phyloP scores from a whole-genome alignment of 1,140 invertebrate genomes.

The Calliphora vicina region DNA sequence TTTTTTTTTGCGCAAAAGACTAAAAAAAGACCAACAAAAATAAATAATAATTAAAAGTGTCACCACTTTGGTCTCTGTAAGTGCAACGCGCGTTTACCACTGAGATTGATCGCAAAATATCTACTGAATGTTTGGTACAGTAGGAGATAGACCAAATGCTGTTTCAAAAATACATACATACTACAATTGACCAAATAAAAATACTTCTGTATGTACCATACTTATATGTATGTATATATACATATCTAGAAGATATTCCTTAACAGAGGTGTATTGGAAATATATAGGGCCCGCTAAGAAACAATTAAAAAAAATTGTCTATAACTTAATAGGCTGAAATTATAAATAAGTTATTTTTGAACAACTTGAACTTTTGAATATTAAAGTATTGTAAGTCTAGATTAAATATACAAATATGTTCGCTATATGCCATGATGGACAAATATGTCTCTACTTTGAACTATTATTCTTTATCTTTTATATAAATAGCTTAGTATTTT shows the following conservation, averaged over 20 bases:
- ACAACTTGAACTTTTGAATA: no score
- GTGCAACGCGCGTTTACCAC: neutral
- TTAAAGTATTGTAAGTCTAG: no score
- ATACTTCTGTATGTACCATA: no score
- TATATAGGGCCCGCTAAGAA: neutral
- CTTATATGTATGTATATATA: no score
- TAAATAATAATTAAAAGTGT: conserved; percentile 35
- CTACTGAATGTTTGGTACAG: conserved; percentile 22
- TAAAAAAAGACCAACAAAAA: neutral
- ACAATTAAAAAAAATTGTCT: no score
- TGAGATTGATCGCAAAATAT: conserved; percentile 22
- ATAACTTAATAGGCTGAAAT: no score
- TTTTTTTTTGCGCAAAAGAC: conserved; percentile 19
- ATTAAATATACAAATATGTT: no score
- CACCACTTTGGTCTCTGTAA: conserved; percentile 8
- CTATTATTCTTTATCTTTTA: no score
- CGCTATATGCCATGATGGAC: no score
- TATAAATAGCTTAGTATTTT: no score
- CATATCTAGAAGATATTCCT: neutral
- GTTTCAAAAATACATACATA: neutral
- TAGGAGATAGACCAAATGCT: neutral
- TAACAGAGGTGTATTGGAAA: neutral
- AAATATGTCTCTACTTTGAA: no score
- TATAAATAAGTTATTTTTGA: no score
- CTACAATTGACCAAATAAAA: neutral